Base-by-base conservation (phyloP, 2,113 vertebrate genomes). In the Cottus gobio region DNA sequence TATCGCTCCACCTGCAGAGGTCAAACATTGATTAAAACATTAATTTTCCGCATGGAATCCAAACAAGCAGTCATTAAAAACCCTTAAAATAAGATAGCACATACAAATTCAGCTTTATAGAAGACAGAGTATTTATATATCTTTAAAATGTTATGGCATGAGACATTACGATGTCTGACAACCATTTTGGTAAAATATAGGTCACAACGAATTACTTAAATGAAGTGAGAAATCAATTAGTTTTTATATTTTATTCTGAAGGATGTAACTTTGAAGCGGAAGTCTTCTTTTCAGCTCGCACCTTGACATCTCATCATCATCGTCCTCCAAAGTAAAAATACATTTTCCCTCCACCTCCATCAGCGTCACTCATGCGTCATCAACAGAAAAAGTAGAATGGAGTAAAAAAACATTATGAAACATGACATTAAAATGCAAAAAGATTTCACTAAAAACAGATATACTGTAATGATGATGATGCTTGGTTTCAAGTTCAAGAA, bases 291-390 rank as follows among this genome's bases (percentile, higher is more conserved):
- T 56, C 80, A 63, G 39, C 58, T 30, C 60, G 50, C 61, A 37
- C 12, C 31, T 5, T 36, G 46, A 9, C 20, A 8, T 34, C 26
- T 56, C 67, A 20, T 69, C 79, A 34, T 68, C 77, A 30, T 72
- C 75, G 7, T 52, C 58, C 11, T 56, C 62, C 69, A 54, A 64
- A 71, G 37, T 72, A 82, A 67, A 84, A 89, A 84, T 86, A 76
- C 0, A 69, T 71, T 71, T 77, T 77, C 63, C n/a, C n/a, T 83
- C 56, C 75, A 82, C 42, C 60, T 82, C 69, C 68, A 77, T 77
- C 64, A 65, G 36, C 87, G 75, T 87, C 85, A 85, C 62, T 34
- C 31, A 34, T 31, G 69, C 82, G 88, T 87, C 85, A 87, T 22
- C 42, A 31, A 1, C 30, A 67, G 42, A 16, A 8, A 24, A 60